These are phyloP conservation scores for Gavialis gangeticus DNA, from an alignment of 2,113 vertebrate genomes.

Conservation along the genomic window DNA sequence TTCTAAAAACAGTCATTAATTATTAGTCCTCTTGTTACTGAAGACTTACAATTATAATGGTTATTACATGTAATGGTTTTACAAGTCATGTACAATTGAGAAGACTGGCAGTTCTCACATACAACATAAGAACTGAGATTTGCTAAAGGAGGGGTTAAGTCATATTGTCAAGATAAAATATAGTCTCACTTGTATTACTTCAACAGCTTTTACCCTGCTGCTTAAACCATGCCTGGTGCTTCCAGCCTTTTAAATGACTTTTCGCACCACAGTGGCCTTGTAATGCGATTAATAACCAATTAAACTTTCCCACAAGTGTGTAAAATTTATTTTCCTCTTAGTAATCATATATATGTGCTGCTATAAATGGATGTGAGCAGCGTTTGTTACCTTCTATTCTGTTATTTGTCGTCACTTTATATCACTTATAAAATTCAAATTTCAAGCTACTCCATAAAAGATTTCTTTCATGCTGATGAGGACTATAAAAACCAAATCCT, in stretches of 20 bases:
- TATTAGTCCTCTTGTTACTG: slow-evolving; percentile 7
- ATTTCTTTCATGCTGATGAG: neutral
- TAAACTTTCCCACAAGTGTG: accelerated
- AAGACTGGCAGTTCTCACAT: neutral
- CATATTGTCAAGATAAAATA: slow-evolving; percentile 1
- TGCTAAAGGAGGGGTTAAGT: neutral
- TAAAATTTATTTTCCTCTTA: neutral
- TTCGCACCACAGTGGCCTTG: neutral
- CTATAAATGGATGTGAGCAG: neutral
- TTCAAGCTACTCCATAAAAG: neutral
- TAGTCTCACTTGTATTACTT: neutral
- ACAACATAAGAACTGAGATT: neutral
- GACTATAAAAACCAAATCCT: neutral
- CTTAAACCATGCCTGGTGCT: neutral
- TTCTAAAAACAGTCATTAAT: neutral
- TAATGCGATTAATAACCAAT: neutral
- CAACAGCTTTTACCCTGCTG: neutral
- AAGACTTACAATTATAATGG: neutral
- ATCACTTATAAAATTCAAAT: neutral
- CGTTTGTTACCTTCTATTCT: neutral
- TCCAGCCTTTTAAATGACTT: neutral
- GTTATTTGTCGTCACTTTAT: neutral
- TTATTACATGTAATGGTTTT: slow-evolving; percentile 12
- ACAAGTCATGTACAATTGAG: neutral
- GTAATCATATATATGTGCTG: neutral